Evolutionary conservation across 2,888 invertebrate genomes (phyloP).

Genomic region (Philaethria dido): DNA sequence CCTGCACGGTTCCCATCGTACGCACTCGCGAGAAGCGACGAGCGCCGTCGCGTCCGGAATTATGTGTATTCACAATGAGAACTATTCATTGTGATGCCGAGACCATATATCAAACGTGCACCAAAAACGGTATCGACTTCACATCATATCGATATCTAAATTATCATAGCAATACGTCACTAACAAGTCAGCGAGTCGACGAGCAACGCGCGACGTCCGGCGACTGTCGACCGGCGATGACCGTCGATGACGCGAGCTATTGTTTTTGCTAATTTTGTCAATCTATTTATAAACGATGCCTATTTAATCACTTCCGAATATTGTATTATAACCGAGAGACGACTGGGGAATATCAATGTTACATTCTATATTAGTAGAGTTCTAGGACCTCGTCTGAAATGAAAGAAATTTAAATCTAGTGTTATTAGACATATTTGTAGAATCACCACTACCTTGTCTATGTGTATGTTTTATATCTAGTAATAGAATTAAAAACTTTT

Average conservation of each 20-base stretch:
- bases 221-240: neutral
- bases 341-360: neutral
- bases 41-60: too few species aligned
- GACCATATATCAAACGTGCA: too few species aligned
- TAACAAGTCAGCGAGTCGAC: too few species aligned
- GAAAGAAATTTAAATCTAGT: neutral
- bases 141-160: too few species aligned
- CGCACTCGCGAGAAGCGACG: too few species aligned
- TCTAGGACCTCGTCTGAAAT: neutral
- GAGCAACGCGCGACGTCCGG: conserved; percentile 24
- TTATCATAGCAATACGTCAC: too few species aligned
- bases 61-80: too few species aligned
- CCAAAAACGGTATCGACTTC: too few species aligned
- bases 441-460: too few species aligned
- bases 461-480: too few species aligned
- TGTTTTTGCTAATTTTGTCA: conserved; percentile 23
- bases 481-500: too few species aligned
- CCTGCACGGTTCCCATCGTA: neutral
- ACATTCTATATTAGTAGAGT: neutral
- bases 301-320: conserved; percentile 1
- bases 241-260: conserved; percentile 28
- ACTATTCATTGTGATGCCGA: too few species aligned
- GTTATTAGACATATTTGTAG: neutral
- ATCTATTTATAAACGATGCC: neutral
- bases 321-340: neutral